A percentile compares a stretch with the other conserved stretches of the same genome.
These are phyloP conservation scores for Mycalesis mineus DNA, from an alignment of 2,888 invertebrate species.

Conservation along the genomic window DNA sequence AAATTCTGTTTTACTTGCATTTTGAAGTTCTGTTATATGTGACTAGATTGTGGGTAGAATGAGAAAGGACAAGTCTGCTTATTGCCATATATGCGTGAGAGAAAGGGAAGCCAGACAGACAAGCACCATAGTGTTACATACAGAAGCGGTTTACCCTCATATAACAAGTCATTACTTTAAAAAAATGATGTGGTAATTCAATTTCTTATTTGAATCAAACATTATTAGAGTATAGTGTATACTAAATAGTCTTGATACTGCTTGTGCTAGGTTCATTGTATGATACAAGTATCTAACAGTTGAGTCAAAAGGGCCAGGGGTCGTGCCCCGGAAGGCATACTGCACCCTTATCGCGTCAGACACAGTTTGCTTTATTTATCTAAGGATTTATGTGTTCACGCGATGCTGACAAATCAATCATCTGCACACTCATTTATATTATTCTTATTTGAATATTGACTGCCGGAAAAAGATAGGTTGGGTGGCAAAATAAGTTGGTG, in stretches of 20 bases:
- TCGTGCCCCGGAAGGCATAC: conserved; percentile 71
- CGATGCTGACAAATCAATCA: conserved; percentile 59
- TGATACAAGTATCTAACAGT: conserved; percentile 44
- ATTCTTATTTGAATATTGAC: conserved; percentile 9
- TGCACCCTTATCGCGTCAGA: conserved; percentile 67
- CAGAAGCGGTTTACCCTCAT: too few species aligned
- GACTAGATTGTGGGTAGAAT: too few species aligned
- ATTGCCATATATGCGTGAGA: too few species aligned
- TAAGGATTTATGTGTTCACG: conserved; percentile 59
- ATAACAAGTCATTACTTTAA: too few species aligned
- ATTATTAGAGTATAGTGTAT: not conserved
- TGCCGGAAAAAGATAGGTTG: too few species aligned
- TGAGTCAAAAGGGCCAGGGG: conserved; percentile 55
- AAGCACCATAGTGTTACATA: too few species aligned
- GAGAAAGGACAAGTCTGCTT: too few species aligned
- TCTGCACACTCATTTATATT: conserved; percentile 25
- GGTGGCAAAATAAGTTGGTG: too few species aligned
- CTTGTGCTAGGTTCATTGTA: conserved; percentile 41
- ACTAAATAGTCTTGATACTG: conserved; percentile 14
- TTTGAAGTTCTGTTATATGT: too few species aligned
- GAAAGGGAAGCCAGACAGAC: too few species aligned
- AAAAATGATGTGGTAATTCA: too few species aligned
- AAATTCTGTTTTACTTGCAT: too few species aligned
- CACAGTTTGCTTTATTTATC: conserved; percentile 55
- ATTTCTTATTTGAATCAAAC: not conserved